Base-by-base conservation (phyloP, 2,888 invertebrate species). In the Drosophila melanosoma region DNA sequence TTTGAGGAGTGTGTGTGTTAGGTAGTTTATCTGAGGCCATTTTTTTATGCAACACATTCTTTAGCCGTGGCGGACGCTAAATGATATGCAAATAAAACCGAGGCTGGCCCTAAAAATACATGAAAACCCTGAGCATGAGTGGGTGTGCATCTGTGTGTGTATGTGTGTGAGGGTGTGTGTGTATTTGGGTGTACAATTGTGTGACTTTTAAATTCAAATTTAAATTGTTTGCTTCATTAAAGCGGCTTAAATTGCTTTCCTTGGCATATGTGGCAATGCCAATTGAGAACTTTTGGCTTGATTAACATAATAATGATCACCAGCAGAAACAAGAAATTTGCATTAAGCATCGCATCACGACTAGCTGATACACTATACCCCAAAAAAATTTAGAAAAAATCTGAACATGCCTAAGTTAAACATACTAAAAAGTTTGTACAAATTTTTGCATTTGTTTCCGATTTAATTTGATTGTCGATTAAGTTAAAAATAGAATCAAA, bases 1-100 rank as follows among this genome's bases (percentile, higher is more conserved):
- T 40, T 29, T 29, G 29, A 29, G 29, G 26, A 33, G 32, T 11
- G 29, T 49, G 56, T 42, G 38, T 38, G 49, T 58, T 63, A 67
- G 82, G 84, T 70, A 84, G 84, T 83, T 78, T 78, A 73, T 84
- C 87, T 75, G 78, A 68, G 63, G 75, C 68, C 17, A 40, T 69
- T 64, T 77, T 67, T 69, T 63, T 54, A 20, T 58, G 23, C 51
- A 65, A 49, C 69, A 70, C 74, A 87, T 89, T 85, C 72, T 64
- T 82, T 51, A 72, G 77, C 45, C 79, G 69, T 76, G 79, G 51
- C 68, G 74, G 61, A 69, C 69, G 65, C 76, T 87, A 85, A 89
- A 85, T 85, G 88, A 89, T 87, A 85, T 85, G 85, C 88, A 85
- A 85, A 85, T 85, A 85, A 87, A 85, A 89, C 77, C 75, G 83